These are phyloP conservation scores for Oreonectes daqikongensis DNA, from an alignment of 2,797 vertebrate species.

Conservation along the genomic window DNA sequence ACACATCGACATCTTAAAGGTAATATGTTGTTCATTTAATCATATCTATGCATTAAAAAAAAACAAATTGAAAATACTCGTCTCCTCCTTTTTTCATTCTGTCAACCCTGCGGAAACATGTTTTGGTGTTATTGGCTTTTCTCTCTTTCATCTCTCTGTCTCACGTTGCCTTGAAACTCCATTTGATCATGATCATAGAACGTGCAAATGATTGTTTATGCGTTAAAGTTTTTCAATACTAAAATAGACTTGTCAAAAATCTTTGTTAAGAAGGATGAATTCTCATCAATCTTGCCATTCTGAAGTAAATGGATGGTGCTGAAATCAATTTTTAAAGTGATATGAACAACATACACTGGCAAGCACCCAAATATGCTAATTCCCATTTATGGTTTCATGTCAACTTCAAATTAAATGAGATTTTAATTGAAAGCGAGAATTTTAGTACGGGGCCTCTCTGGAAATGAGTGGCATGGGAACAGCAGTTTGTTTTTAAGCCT, in stretches of 20 bases:
- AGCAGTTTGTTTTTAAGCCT: conserved; percentile 41
- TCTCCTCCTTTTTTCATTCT: conserved; percentile 16
- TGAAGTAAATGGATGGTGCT: conserved; percentile 79
- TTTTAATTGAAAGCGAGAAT: conserved; percentile 96
- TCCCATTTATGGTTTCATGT: conserved; percentile 98
- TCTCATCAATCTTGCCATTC: conserved; percentile 74
- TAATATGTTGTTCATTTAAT: conserved; percentile 35
- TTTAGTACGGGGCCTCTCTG: conserved; percentile 69
- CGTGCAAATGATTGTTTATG: conserved; percentile 52
- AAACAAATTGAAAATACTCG: conserved; percentile 30
- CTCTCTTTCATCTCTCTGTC: background rate
- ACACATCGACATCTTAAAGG: conserved; percentile 4
- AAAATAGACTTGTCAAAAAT: conserved; percentile 33
- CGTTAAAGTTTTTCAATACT: conserved; percentile 50
- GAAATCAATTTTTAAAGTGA: conserved; percentile 84
- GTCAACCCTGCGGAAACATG: conserved; percentile 37
- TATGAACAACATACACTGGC: conserved; percentile 85
- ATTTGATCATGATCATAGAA: conserved; percentile 41
- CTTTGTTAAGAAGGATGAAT: conserved; percentile 28
- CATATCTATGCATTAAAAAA: conserved; percentile 13
- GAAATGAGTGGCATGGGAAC: conserved; percentile 90
- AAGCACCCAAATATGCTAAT: conserved; percentile 96
- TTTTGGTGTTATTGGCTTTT: conserved; percentile 26
- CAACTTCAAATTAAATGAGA: conserved; percentile 97
- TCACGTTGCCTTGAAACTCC: conserved; percentile 40